These are phyloP conservation scores for Upupa epops DNA, from an alignment of 2,113 vertebrate species.

Conservation along the genomic window DNA sequence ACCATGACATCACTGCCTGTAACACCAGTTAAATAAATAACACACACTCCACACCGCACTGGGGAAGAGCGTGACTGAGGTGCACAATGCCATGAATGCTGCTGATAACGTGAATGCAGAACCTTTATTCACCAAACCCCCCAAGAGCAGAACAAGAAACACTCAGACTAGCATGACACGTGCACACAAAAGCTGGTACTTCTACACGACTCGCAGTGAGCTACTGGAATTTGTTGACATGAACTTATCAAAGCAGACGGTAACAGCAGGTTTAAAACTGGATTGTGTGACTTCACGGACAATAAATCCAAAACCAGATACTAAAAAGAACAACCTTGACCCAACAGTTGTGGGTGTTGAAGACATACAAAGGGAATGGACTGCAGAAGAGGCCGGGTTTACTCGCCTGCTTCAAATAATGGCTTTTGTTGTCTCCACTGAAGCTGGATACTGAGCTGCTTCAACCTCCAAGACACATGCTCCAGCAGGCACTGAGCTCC, in stretches of 20 bases:
- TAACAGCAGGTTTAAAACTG: not conserved
- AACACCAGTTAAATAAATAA: not conserved
- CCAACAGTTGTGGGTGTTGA: not conserved
- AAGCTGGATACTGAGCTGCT: not conserved
- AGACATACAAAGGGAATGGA: not conserved
- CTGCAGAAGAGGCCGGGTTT: not conserved
- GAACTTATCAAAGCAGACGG: not conserved
- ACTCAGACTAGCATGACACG: not conserved
- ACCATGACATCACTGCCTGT: not conserved
- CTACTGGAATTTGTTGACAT: not conserved
- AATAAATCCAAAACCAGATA: not conserved
- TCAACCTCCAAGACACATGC: not conserved
- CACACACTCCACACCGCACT: not conserved
- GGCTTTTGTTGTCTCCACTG: not conserved
- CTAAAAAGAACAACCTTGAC: not conserved
- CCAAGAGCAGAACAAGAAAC: not conserved
- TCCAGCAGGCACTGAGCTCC: not conserved
- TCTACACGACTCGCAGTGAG: not conserved
- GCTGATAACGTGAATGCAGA: not conserved
- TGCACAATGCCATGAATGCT: not conserved
- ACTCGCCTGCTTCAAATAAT: fast-evolving
- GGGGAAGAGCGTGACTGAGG: not conserved
- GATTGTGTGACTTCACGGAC: not conserved
- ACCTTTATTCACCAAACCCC: not conserved
- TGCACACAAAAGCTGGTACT: not conserved